Conservation (phyloP, 23 tunicate species). For the Trididemnum miniatum region DNA sequence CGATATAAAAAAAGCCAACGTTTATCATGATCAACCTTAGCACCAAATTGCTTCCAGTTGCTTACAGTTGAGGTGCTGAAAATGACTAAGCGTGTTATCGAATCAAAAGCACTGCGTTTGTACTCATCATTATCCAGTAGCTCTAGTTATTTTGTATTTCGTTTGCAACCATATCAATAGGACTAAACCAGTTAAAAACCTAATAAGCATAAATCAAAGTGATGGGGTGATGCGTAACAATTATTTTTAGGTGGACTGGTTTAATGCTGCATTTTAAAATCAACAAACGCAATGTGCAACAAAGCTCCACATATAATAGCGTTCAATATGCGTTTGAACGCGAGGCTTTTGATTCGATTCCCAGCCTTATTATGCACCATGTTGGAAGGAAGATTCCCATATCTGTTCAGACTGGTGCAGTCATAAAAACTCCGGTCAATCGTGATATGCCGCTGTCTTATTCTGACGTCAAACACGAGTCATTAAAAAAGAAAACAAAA, state of each 20-base stretch:
- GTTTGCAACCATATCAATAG: too few relatives aligned
- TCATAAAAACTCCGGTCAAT: conserved; percentile 59
- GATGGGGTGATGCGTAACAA: too few relatives aligned
- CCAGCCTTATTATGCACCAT: conserved; percentile 52
- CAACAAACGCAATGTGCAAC: conserved; percentile 11
- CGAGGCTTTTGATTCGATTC: conserved; percentile 64
- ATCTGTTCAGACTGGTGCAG: conserved; percentile 50
- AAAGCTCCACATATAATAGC: conserved; percentile 23
- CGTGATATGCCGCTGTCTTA: conserved; percentile 49
- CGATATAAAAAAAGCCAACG: too few relatives aligned
- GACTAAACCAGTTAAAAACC: too few relatives aligned
- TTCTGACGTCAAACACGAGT: conserved; percentile 59
- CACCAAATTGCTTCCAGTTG: too few relatives aligned
- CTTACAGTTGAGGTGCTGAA: too few relatives aligned
- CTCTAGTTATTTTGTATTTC: too few relatives aligned
- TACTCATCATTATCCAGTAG: too few relatives aligned
- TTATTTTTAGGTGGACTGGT: conserved; percentile 56
- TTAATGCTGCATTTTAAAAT: conserved; percentile 67
- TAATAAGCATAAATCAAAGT: too few relatives aligned
- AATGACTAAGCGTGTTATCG: too few relatives aligned
- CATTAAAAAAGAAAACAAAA: conserved; percentile 25
- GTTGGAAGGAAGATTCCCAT: conserved; percentile 51
- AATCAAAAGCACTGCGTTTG: too few relatives aligned
- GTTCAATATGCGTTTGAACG: conserved; percentile 51
- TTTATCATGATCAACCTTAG: too few relatives aligned